Percentiles rank a stretch among this genome's conserved stretches.
Evolutionary conservation across 1,140 invertebrate species (phyloP).

Genomic region (Phymastichus coffea): DNA sequence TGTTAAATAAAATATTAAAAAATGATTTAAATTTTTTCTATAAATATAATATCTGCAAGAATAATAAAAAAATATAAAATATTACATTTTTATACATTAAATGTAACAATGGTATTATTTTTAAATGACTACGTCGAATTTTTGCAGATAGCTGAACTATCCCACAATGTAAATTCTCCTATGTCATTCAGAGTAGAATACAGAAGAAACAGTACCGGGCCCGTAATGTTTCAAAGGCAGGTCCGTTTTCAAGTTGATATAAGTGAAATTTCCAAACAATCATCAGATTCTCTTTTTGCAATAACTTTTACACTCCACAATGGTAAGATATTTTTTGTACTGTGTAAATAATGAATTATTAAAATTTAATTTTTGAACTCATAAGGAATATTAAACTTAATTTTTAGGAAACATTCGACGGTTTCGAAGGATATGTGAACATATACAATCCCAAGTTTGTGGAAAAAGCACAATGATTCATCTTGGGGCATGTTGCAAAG

Average conservation of each 20-base stretch:
- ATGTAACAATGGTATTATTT: slow-evolving; percentile 33
- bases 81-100: too few relatives aligned
- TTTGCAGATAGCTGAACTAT: slow-evolving; percentile 97
- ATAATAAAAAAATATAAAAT: too few relatives aligned
- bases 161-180: slow-evolving; percentile 96
- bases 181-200: slow-evolving; percentile 98
- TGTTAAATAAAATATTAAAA: too few relatives aligned
- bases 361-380: neutral
- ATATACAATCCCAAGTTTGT: slow-evolving; percentile 89
- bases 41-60: too few relatives aligned
- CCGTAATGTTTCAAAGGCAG: slow-evolving; percentile 94
- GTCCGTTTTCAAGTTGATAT: slow-evolving; percentile 87
- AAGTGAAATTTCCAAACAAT: slow-evolving; percentile 65
- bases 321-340: slow-evolving; percentile 64
- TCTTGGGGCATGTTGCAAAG: slow-evolving; percentile 60
- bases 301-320: slow-evolving; percentile 95
- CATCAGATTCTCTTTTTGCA: slow-evolving; percentile 84
- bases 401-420: slow-evolving; percentile 86
- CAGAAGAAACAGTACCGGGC: slow-evolving; percentile 86
- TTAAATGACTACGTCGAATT: too few relatives aligned
- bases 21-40: too few relatives aligned
- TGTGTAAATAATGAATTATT: slow-evolving; percentile 8
- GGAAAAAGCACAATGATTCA: slow-evolving; percentile 49
- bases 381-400: too few relatives aligned
- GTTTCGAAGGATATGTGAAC: slow-evolving; percentile 93